Evolutionary conservation across 2,888 invertebrate species (phyloP), one percentile per base, ranked within the genome.

Genomic region (Crioceris asparagi): DNA sequence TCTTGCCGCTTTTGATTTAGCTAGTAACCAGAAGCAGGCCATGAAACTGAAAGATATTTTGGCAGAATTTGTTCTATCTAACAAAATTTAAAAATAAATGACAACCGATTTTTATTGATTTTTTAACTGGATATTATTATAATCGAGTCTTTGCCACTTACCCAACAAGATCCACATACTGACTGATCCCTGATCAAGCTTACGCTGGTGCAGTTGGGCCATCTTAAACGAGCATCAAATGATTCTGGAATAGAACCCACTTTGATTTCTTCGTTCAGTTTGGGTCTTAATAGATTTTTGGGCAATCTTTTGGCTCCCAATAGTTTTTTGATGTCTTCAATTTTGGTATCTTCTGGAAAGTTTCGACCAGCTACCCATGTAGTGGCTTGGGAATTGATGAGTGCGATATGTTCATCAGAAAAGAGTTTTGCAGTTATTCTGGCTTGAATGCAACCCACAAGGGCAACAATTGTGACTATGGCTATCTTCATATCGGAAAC

Each of bases 111-210:
- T n/a, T n/a, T n/a, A n/a, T n/a, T n/a, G n/a, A n/a, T n/a, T n/a
- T n/a, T n/a, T n/a, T n/a, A n/a, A n/a, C n/a, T n/a, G n/a, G n/a
- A n/a, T n/a, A n/a, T n/a, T n/a, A n/a, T n/a, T n/a, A n/a, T n/a
- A n/a, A n/a, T n/a, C n/a, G n/a, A n/a, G n/a, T n/a, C n/a, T n/a
- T n/a, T n/a, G 21, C 7, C 2, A 25, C 43, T 43, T 41, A 71
- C 71, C 87, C 87, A 88, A 64, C 91, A 91, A 17, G 86, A 86
- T 15, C 90, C 90, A 60, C 90, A 91, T 11, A 79, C 77, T 4
- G 83, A 83, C 60, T 86, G 86, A 61, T 86, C 84, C 43, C 85
- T 68, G 36, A 86, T 74, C 64, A 83, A 79, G 30, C 70, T 68
- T 48, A 91, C 74, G n/a, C 85, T 81, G 1, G 83, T 81, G 54